Percentiles rank a stretch among this genome's conserved stretches.
These are phyloP conservation scores for Pogonocichla stellata DNA, from an alignment of 2,113 vertebrate genomes.

Conservation along the genomic window DNA sequence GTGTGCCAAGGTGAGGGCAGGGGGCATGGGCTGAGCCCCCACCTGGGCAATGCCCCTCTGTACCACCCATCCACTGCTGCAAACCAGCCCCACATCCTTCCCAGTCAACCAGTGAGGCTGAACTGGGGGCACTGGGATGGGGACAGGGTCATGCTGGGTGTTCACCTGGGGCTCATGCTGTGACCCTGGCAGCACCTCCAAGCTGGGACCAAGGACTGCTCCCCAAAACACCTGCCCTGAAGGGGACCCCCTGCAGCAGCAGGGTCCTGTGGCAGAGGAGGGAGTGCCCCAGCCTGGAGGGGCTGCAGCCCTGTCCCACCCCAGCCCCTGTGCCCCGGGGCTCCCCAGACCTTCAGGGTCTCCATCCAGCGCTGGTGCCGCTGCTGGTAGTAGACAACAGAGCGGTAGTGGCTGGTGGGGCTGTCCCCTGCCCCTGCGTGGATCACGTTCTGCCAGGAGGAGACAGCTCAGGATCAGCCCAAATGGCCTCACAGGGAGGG, in stretches of 20 bases:
- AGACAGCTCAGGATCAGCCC: rapidly evolving
- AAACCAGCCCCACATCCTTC: not conserved
- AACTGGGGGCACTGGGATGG: not conserved
- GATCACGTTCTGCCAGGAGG: slow-evolving; percentile 47
- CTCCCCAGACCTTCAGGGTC: slow-evolving; percentile 56
- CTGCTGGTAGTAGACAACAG: slow-evolving; percentile 66
- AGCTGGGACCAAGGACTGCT: not conserved
- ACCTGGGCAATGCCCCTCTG: no score
- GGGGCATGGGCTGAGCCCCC: rapidly evolving
- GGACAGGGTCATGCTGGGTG: no score
- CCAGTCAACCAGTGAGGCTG: not conserved
- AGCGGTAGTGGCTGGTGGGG: slow-evolving; percentile 22
- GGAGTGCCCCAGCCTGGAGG: rapidly evolving
- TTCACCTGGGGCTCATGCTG: not conserved
- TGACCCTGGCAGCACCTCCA: rapidly evolving
- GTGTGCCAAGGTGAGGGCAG: not conserved
- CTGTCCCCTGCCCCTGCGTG: slow-evolving; percentile 1
- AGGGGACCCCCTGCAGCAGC: not conserved
- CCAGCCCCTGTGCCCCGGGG: rapidly evolving
- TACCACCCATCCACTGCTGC: rapidly evolving
- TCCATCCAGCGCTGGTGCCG: slow-evolving; percentile 71
- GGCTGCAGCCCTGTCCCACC: not conserved
- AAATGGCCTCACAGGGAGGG: not conserved
- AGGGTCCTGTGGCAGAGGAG: not conserved
- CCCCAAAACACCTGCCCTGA: not conserved